Evolutionary conservation across 2,797 vertebrate species (phyloP).

Genomic region (Sardinella longiceps): DNA sequence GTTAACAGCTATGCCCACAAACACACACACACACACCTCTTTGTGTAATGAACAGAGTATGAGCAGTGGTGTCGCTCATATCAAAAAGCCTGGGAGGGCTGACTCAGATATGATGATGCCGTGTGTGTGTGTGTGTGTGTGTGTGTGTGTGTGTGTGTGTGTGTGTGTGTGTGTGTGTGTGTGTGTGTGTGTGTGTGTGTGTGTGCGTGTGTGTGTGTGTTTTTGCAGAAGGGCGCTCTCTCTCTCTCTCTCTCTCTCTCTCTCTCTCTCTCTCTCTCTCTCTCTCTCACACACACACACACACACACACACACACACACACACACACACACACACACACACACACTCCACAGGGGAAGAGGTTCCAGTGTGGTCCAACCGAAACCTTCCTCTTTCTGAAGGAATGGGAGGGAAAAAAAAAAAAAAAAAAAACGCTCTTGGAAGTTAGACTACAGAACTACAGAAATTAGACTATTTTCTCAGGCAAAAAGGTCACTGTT

Average conservation of each 20-base stretch:
- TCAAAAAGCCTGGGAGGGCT: neutral
- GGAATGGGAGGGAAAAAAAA: neutral
- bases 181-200: neutral
- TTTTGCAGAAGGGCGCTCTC: neutral
- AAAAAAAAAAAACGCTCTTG: neutral
- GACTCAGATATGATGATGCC: neutral
- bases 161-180: neutral
- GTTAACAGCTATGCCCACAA: neutral
- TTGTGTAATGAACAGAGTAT: constrained; percentile 6
- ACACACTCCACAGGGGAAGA: neutral
- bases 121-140: neutral
- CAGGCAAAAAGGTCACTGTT: neutral
- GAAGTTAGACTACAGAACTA: too few relatives aligned
- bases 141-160: neutral
- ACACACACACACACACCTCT: neutral
- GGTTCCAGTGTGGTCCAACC: neutral
- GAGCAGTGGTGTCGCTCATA: neutral
- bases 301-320: too few relatives aligned
- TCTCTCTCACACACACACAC: too few relatives aligned
- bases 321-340: too few relatives aligned
- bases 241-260: neutral
- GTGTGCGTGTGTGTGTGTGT: neutral
- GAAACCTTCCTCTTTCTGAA: neutral
- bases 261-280: too few relatives aligned
- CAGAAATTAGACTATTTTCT: too few relatives aligned